Evolutionary conservation across 2,797 vertebrate species (phyloP), one percentile per base, ranked within the genome.

Genomic region (Phoxinus dragarum): DNA sequence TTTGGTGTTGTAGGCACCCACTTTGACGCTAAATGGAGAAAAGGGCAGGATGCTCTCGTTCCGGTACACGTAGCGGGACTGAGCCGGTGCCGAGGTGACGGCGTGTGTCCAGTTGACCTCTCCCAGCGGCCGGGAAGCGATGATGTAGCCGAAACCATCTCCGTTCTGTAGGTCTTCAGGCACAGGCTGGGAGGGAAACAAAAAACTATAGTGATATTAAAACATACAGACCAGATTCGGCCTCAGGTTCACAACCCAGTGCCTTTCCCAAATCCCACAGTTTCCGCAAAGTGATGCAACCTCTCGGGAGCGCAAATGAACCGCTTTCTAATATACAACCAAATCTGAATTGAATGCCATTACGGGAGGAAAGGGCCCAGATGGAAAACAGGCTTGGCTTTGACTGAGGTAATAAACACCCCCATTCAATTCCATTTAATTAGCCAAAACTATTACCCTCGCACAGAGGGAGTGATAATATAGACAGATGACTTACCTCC

Each of bases 131-230:
- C 98, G 97, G 92, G 99, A 97, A 84, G 98, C 97, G 4, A 98
- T 97, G 74, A 99, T 98, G 87, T 99, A 99, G 27, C 98, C 98
- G 42, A 99, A 99, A 59, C 97, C 98, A 81, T 97, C 97, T 61
- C 97, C 98, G 4, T 98, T 99, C 93, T 99, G 98, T 42, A 99
- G 91, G 93, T 99, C 98, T 93, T 99, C 98, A 0, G 98, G 97
- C 87, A 99, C 94, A 83, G 98, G 97, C 98, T 99, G 94, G 88
- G 92, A 90, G 92, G 93, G 80, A 93, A 95, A 95, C 93, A 95
- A 94, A 94, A 95, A 95, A 95, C 95, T 95, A 94, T 94, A 95
- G 94, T 95, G 94, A 95, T 96, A 96, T 95, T 95, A 96, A 96
- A 96, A 96, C 93, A 96, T 94, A 95, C 94, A 95, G 93, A 93